Conservation (phyloP, 1,140 invertebrate genomes). For the Cecropterus lyciades region DNA sequence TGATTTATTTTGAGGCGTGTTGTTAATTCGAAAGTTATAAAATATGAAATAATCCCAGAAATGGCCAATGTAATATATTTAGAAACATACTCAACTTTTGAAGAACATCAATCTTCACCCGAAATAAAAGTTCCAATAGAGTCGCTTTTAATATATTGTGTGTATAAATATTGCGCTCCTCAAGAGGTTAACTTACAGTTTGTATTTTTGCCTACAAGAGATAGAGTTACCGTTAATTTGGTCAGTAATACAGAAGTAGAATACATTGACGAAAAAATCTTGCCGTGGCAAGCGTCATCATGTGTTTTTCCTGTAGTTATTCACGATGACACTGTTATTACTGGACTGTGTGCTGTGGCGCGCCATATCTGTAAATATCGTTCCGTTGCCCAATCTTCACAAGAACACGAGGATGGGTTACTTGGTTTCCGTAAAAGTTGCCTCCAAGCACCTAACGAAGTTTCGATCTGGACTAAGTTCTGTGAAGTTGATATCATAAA, state of each 20-base stretch:
- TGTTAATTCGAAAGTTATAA: no score
- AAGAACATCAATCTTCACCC: no score
- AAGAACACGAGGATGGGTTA: conserved; percentile 82
- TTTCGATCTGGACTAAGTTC: conserved; percentile 95
- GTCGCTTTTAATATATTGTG: conserved; percentile 69
- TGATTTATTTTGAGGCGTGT: no score
- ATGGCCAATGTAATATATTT: no score
- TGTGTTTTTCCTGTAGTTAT: conserved; percentile 87
- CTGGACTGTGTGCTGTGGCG: conserved; percentile 88
- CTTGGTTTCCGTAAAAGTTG: conserved; percentile 92
- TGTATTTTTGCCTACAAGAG: conserved; percentile 38
- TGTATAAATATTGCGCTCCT: conserved; percentile 73
- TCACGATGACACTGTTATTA: conserved; percentile 86
- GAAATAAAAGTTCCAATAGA: conserved; percentile 54
- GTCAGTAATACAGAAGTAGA: conserved; percentile 42
- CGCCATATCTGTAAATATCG: conserved; percentile 86
- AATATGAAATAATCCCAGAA: no score
- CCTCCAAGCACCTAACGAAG: conserved; percentile 92
- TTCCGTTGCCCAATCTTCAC: conserved; percentile 29
- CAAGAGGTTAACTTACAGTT: conserved; percentile 56
- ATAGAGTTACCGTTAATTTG: conserved; percentile 33
- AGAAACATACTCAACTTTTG: no score
- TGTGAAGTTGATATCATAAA: conserved; percentile 93
- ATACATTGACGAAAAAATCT: conserved; percentile 42
- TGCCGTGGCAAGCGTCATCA: conserved; percentile 70